Percentiles rank a stretch among this genome's conserved stretches.
Evolutionary conservation across 2,113 vertebrate species (phyloP).

Genomic region (Talpa occidentalis): DNA sequence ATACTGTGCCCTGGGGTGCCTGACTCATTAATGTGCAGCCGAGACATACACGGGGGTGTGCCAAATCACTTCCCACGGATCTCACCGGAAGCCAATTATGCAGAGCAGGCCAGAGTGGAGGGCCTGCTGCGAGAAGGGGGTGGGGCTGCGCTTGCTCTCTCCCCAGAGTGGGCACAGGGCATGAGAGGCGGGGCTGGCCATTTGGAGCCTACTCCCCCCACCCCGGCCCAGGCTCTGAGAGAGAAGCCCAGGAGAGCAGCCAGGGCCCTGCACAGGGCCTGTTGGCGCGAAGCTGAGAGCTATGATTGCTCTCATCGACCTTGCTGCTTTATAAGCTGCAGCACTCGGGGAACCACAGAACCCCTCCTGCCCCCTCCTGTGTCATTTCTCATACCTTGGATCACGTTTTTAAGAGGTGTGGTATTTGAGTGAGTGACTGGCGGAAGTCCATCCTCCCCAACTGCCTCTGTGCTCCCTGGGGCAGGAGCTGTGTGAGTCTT

Average conservation of each 20-base stretch:
- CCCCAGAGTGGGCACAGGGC: neutral
- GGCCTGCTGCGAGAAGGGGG: neutral
- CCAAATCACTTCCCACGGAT: slow-evolving; percentile 52
- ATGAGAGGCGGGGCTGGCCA: neutral
- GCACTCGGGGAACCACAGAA: neutral
- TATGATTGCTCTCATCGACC: fast-evolving
- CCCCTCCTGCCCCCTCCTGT: neutral
- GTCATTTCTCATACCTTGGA: neutral
- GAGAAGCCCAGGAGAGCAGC: neutral
- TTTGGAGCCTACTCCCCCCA: neutral
- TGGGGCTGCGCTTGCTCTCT: neutral
- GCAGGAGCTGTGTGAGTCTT: neutral
- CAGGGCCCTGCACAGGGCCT: fast-evolving
- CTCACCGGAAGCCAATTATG: slow-evolving; percentile 59
- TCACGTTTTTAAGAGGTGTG: neutral
- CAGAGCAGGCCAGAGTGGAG: slow-evolving; percentile 58
- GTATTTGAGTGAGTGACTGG: neutral
- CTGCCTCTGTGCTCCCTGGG: neutral
- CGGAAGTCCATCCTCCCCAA: neutral
- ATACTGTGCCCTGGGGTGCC: neutral
- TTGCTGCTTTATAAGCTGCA: neutral
- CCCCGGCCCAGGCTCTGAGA: neutral
- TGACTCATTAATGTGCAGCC: slow-evolving; percentile 23
- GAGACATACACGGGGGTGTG: slow-evolving; percentile 8
- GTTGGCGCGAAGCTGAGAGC: no score